Conservation (phyloP, 2,797 vertebrate genomes). For the Falco naumanni region DNA sequence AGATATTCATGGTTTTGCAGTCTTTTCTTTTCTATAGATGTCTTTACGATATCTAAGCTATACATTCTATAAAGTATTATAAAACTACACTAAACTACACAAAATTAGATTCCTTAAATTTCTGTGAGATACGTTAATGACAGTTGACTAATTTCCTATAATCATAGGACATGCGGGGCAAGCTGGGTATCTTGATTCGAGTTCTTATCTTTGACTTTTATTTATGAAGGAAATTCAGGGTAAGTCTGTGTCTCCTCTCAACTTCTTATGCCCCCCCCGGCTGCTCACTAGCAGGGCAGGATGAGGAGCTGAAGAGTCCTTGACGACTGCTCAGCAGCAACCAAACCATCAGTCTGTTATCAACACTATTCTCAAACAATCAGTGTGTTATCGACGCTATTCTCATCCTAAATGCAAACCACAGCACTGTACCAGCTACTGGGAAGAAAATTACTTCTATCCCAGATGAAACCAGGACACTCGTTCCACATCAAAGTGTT, state of each 20-base stretch:
- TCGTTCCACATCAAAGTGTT: background rate
- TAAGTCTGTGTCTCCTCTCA: no score
- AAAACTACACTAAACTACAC: background rate
- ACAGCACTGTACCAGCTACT: background rate
- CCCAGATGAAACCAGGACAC: background rate
- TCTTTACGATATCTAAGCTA: background rate
- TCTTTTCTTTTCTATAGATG: background rate
- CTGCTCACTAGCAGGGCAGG: no score
- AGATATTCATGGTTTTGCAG: background rate
- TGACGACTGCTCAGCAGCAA: no score
- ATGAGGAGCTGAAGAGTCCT: no score
- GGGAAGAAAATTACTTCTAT: background rate
- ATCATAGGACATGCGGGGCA: background rate
- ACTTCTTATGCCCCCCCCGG: no score
- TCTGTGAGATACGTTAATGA: background rate
- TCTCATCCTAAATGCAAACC: background rate
- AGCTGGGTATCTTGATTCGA: background rate
- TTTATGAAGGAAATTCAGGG: background rate
- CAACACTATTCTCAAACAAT: no score
- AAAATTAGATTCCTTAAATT: background rate
- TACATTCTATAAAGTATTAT: background rate
- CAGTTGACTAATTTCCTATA: background rate
- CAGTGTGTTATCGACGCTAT: no score
- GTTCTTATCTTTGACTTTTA: background rate
- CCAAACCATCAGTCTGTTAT: no score